Evolutionary conservation across 2,113 vertebrate genomes (phyloP).

Genomic region (Arothron firmamentum): DNA sequence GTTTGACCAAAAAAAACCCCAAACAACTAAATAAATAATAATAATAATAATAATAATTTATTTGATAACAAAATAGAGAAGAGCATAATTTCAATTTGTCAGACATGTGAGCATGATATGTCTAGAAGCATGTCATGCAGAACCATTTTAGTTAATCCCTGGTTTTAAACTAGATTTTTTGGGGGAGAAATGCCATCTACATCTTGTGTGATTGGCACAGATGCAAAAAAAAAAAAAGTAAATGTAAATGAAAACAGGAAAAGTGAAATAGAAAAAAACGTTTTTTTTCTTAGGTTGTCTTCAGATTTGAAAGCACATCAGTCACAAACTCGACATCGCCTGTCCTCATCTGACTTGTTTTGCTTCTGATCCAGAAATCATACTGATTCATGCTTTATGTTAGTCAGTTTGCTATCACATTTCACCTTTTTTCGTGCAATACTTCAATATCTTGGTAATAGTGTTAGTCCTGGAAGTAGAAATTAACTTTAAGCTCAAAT

Average conservation of each 20-base stretch:
- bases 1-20: conserved; percentile 4
- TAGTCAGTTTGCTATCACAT: neutral
- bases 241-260: conserved; percentile 37
- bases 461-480: neutral
- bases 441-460: neutral
- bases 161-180: conserved; percentile 14
- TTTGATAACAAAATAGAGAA: conserved; percentile 31
- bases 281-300: conserved; percentile 18
- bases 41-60: too few species aligned
- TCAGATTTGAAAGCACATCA: conserved; percentile 54
- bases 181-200: conserved; percentile 13
- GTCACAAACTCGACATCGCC: conserved; percentile 17
- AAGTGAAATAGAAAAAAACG: conserved; percentile 57
- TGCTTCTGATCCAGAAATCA: conserved; percentile 7
- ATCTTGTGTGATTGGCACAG: conserved; percentile 11
- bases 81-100: neutral
- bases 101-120: conserved; percentile 21
- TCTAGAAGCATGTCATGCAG: conserved; percentile 21
- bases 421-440: neutral
- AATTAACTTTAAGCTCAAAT: too few species aligned
- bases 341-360: conserved; percentile 6
- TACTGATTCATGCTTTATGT: neutral
- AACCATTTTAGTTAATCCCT: conserved; percentile 6
- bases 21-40: too few species aligned
- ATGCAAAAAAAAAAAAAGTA: conserved; percentile 10